phyloP scores from a whole-genome alignment of 2,113 vertebrate species.

The Gobio gobio region DNA sequence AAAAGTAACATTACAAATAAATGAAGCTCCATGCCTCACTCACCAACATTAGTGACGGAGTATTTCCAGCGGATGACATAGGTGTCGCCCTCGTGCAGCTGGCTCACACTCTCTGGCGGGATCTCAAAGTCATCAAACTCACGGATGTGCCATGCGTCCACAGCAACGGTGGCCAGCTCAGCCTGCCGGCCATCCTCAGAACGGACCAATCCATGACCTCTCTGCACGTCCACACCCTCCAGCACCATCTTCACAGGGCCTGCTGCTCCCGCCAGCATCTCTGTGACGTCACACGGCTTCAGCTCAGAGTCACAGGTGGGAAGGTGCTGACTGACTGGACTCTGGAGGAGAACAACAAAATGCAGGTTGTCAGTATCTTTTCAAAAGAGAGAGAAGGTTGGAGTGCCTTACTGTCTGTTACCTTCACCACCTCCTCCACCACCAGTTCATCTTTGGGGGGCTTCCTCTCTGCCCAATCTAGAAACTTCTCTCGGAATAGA shows the following conservation, averaged over 20 bases:
- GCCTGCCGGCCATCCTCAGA: conserved; percentile 75
- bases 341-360: conserved; percentile 58
- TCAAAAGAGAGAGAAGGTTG: not conserved
- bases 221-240: conserved; percentile 79
- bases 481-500: conserved; percentile 83
- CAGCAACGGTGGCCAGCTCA: conserved; percentile 71
- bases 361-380: not conserved
- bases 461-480: conserved; percentile 80
- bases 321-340: conserved; percentile 61
- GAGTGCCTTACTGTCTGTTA: conserved; percentile 33
- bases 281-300: conserved; percentile 71
- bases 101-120: conserved; percentile 72
- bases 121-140: conserved; percentile 78
- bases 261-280: conserved; percentile 66
- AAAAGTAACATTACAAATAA: not conserved
- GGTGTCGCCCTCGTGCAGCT: conserved; percentile 77
- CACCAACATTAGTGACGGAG: conserved; percentile 77
- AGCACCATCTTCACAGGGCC: conserved; percentile 63
- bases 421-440: conserved; percentile 74
- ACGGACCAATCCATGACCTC: conserved; percentile 75
- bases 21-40: conserved; percentile 46
- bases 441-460: conserved; percentile 67
- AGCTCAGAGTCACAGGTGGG: conserved; percentile 70
- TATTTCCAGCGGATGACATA: conserved; percentile 84
- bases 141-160: conserved; percentile 79